Base-by-base conservation (phyloP, 1,140 invertebrate species). In the Solen grandis region DNA sequence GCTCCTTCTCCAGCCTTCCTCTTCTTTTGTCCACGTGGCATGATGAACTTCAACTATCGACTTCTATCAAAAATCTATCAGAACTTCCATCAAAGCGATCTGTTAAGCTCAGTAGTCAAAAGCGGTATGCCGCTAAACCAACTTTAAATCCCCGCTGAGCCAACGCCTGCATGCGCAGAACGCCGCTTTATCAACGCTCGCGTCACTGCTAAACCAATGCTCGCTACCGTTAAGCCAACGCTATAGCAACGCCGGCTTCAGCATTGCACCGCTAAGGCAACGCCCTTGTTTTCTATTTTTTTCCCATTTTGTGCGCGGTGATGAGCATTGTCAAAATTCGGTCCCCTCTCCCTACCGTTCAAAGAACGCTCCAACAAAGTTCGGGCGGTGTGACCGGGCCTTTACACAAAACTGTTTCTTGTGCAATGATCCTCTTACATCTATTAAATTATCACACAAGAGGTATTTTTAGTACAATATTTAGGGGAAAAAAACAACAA, bases 211-310 rank as follows among this genome's bases (percentile, higher is more conserved):
- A 62, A 62, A 22, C 59, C 59, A 62, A 62, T 29, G 59, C 25
- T 62, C 59, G 25, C 5, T 10, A 27, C 59, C 25, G 59, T 62
- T 62, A 62, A 62, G 59, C 59, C 59, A 62, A 62, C 55, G 55
- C 55, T 59, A 59, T 13, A 59, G 41, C 41, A 46, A 46, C 41
- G 41, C 41, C 19, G 41, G 41, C 41, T 46, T 46, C 41, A 46
- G 41, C 19, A 19, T 8, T 46, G 41, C 41, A 46, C 41, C 19
- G 19, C 41, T 46, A 46, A 46, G 41, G 41, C 41, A 46, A 46
- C 59, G 59, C 59, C n/a, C 59, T n/a, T 62, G 59, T 62, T 62
- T 62, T 62, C 59, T 19, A 55, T 55, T 62, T 62, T 62, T 62
- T 31, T 31, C 4, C 25, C 59, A 25, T 5, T 46, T 46, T 46